Conservation (phyloP, 23 tunicate genomes). For the Trididemnum nubilum region DNA sequence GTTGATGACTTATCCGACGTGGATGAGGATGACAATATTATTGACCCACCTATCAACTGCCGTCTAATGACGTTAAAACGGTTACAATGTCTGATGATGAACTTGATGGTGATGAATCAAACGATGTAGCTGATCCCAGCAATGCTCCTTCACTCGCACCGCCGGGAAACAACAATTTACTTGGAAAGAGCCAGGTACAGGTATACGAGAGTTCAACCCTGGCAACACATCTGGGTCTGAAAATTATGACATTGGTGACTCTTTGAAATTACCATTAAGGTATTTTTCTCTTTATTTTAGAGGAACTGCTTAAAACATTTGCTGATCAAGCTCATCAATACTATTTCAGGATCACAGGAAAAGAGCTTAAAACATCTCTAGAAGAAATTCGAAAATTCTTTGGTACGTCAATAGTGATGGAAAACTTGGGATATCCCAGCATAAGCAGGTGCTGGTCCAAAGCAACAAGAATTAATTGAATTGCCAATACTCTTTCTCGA, state of each 20-base stretch:
- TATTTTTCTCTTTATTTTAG: not conserved
- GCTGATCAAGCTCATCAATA: slow-evolving; percentile 4
- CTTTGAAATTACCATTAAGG: not conserved
- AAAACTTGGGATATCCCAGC: not conserved
- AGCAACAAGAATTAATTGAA: slow-evolving; percentile 1
- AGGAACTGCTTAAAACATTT: not conserved
- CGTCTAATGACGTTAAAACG: too few species aligned
- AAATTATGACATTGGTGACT: not conserved
- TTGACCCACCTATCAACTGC: too few species aligned
- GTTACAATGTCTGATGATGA: too few species aligned
- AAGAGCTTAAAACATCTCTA: not conserved
- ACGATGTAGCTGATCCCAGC: too few species aligned
- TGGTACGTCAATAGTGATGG: not conserved
- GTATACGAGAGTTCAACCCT: not conserved
- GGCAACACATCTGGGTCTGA: not conserved
- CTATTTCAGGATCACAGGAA: slow-evolving; percentile 14
- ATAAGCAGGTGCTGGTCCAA: not conserved
- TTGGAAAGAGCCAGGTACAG: not conserved
- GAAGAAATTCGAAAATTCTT: slow-evolving; percentile 23
- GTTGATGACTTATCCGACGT: too few species aligned
- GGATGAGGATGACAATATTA: too few species aligned
- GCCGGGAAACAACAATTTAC: not conserved
- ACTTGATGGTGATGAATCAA: too few species aligned
- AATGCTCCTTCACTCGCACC: too few species aligned
- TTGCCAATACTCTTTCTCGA: not conserved